Base-by-base conservation (phyloP, 2,113 vertebrate genomes). In the Podarcis cretensis region DNA sequence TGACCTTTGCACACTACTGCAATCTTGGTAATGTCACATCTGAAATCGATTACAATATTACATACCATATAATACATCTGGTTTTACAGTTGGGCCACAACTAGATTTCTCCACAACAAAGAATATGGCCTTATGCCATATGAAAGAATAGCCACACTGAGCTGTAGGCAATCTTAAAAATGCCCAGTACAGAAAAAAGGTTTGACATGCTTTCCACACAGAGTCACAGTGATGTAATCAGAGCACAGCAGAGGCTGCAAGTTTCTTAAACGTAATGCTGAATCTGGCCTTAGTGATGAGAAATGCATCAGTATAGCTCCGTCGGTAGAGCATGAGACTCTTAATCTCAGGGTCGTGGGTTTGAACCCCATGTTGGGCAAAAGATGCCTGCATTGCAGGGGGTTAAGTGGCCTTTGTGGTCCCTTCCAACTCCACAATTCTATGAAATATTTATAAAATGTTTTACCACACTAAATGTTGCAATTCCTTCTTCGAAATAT, bases 401-500 rank as follows among this genome's bases (percentile, higher is more conserved):
- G 48, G 48, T 54, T 54, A 54, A 54, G 2, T 54, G 48, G 48
- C 48, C 48, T 10, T 54, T 54, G 48, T 54, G 48, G 48, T 12
- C 48, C 48, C 10, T 54, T 54, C 48, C 10, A 54, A 12, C 48
- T 54, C 48, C 48, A 12, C 48, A 54, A 12, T 54, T 54, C 48
- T 54, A 54, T 54, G 48, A 12, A 54, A 90, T 87, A 89, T 80
- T 63, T 89, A 66, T 3, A 37, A 57, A 77, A 57, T 16, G 20
- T 30, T 73, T 6, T 65, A 23, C 57, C 78, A 86, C 16, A 27
- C 10, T 35, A 9, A 91, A 90, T 94, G 86, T 65, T 81, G 78
- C 20, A 89, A 48, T 65, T 54, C 76, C 77, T 89, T 95, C 87
- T 93, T 90, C 77, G 16, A 91, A 92, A 74, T 40, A 32, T 84